Evolutionary conservation across 1,140 invertebrate genomes (phyloP), one percentile per base, ranked within the genome.

Genomic region (Zaprionus davidi): DNA sequence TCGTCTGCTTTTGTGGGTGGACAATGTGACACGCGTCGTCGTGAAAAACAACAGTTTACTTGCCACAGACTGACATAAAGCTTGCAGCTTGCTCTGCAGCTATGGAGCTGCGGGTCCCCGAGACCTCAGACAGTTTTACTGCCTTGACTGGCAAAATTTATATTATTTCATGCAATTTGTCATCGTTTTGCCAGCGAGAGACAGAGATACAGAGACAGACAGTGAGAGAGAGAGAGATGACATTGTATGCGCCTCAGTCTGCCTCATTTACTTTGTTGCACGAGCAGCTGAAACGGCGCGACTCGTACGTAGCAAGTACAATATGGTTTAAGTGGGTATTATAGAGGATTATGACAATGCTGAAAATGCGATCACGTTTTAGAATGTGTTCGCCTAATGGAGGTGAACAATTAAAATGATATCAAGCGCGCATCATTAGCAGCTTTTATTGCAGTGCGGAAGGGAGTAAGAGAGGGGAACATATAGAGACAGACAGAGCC

Each of bases 11-110:
- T 90, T 85, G 85, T 88, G 85, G 85, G 85, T 90, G 85, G 85
- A 88, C 85, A 85, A 84, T 85, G 81, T 88, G 85, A 88, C 85
- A 88, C 85, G 85, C 85, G 85, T 88, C 85, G 81, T 88, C 84
- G 85, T 88, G 85, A 88, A 88, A 88, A 88, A 88, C 84, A 88
- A 88, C 84, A 88, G 84, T 88, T 88, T 88, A 88, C 84, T 88
- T 71, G 82, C 82, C 83, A 82, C 80, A 87, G 65, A 77, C 51
- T 81, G 64, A 56, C 36, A 80, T 75, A 44, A 12, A 22, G 31
- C 55, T 38, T 49, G n/a, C 41, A 41, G 38, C 58, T 26, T 53
- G 24, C 70, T 38, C 31, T 15, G 34, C 7, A 28, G 57, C 77
- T 44, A 15, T 36, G 70, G 60, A 38, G 65, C 46, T 64, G 13